These are phyloP conservation scores for Drosophila sulfurigaster DNA, from an alignment of 1,140 invertebrate species.

Conservation along the genomic window DNA sequence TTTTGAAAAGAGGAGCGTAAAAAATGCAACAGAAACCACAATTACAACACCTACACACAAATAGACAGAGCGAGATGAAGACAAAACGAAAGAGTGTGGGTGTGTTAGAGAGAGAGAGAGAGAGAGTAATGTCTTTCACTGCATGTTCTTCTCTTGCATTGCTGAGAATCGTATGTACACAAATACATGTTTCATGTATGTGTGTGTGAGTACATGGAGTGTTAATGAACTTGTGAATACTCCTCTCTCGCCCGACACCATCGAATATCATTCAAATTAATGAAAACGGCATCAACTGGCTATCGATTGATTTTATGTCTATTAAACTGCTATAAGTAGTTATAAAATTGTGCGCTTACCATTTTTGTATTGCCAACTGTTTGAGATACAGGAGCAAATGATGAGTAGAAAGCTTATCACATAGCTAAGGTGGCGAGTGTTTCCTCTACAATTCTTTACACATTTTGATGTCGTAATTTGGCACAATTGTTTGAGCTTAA, in stretches of 20 bases:
- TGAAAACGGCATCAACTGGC: conserved; percentile 49
- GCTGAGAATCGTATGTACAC: conserved; percentile 9
- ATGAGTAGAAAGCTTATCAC: conserved; percentile 59
- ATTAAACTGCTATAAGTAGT: not conserved
- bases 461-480: conserved; percentile 54
- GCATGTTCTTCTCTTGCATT: conserved; percentile 8
- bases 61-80: conserved; percentile 4
- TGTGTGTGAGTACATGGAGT: conserved; percentile 12
- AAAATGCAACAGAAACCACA: conserved; percentile 23
- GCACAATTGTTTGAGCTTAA: conserved; percentile 64
- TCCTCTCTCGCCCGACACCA: not conserved
- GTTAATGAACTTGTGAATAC: conserved; percentile 55
- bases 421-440: not conserved
- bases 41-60: conserved; percentile 17
- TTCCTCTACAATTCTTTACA: conserved; percentile 18
- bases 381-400: conserved; percentile 60
- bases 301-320: conserved; percentile 35
- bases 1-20: conserved; percentile 10
- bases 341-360: conserved; percentile 47
- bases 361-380: conserved; percentile 72
- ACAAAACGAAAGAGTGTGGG: not conserved
- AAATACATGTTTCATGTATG: not conserved
- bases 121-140: conserved; percentile 16
- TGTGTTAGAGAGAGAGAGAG: not conserved
- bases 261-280: conserved; percentile 36